Evolutionary conservation across 2,888 invertebrate species (phyloP), one percentile per base, ranked within the genome.

Genomic region (Campoletis raptor): DNA sequence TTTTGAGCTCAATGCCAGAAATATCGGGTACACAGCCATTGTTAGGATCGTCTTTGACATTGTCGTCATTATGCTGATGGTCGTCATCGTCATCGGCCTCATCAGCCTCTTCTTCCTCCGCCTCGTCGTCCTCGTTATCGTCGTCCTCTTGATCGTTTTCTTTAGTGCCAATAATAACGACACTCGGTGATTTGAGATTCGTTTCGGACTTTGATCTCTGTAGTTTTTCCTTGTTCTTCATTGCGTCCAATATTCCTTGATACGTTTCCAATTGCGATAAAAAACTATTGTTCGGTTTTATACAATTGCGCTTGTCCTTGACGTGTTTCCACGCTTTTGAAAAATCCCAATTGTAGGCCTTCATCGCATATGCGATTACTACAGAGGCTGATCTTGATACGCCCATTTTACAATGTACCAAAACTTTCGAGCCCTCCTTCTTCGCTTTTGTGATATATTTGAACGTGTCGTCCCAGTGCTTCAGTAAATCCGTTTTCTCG

Each of bases 341-440:
- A 92, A 99, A 97, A 92, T 98, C 97, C 98, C 98, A 98, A 93
- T 98, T 97, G 94, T 97, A 98, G 30, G 98, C 98, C 95, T 99
- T 99, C 99, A 99, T 99, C 37, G 98, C 98, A 95, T 98, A 99
- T 0, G 99, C 99, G 92, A 99, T 98, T 40, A 99, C 99, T 40
- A 99, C 99, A 3, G 99, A 99, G 7, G 99, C 99, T 37, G 99
- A 99, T 89, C 99, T 96, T 94, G 99, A 99, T 87, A 99, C 98
- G 37, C 99, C 99, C 99, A 99, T 99, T 95, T 99, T 99, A 95
- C 99, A 99, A 94, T 99, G 99, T 76, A 99, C 99, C 91, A 99
- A 95, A 82, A 99, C 99, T 95, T 98, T 98, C 83, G 98, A 98
- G 81, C 98, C 98, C 92, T 97, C 97, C 91, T 97, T 97, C 94